Evolutionary conservation across 2,888 invertebrate genomes (phyloP), one percentile per base, ranked within the genome.

Genomic region (Ichneumoninae sp.): DNA sequence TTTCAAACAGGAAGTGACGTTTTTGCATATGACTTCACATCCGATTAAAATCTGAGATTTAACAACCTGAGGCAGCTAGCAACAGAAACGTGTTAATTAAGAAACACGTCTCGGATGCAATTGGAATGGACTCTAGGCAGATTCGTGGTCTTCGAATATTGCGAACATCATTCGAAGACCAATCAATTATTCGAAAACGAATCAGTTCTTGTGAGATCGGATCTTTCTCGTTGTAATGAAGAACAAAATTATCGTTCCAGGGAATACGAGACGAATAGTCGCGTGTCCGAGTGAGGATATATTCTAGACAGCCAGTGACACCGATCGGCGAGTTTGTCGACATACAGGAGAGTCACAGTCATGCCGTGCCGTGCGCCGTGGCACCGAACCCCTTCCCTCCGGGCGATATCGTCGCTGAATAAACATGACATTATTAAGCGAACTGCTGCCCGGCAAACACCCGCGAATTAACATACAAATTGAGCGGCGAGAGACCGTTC

Each of bases 391-490:
- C 66, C 66, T 65, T 70, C 71, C 71, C 83, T 83, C 73, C 74
- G 90, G 88, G 92, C 92, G 91, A 93, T 93, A 93, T 93, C 91
- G 92, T 93, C 92, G 91, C 93, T 93, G 93, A 93, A 93, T 93
- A 93, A 93, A 93, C 93, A 93, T 93, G 93, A 93, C 93, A 93
- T 93, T 93, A 93, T 93, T 93, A 93, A 93, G 92, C 92, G 92
- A 89, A 92, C 92, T 92, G 91, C 91, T 91, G 92, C 88, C 91
- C 92, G 90, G 91, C 91, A 92, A 93, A 92, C 92, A 91, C 91
- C 92, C 90, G 90, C 90, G 90, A 92, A 93, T 93, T 93, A 93
- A 93, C 93, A 93, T 93, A 93, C 93, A 93, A 93, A 93, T 93
- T 93, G 93, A 93, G 92, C 92, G 90, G 89, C 91, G 91, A 90